Percentiles rank a stretch among this genome's conserved stretches.
phyloP scores from a whole-genome alignment of 2,797 vertebrate genomes.

The Poecilia picta region DNA sequence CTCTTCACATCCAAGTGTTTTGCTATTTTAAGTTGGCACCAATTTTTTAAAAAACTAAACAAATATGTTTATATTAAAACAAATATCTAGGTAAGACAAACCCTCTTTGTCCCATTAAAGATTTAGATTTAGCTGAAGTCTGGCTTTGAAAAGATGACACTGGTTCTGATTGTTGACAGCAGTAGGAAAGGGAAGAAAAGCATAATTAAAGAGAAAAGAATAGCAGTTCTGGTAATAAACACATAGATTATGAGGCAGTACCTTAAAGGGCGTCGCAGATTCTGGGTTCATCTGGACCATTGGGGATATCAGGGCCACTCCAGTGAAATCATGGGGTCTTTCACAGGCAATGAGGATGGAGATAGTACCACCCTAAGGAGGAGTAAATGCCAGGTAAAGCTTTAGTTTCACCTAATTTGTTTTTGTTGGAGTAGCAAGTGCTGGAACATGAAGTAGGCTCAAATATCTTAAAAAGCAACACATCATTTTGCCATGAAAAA shows the following conservation, averaged over 20 bases:
- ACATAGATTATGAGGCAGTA: conserved; percentile 53
- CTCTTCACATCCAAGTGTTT: neutral
- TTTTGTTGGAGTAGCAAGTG: neutral
- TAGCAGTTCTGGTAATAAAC: neutral
- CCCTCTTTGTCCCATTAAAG: neutral
- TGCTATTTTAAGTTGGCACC: conserved; percentile 1
- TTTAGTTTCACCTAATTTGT: neutral
- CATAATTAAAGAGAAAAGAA: neutral
- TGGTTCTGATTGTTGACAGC: conserved; percentile 2
- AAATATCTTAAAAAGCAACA: neutral
- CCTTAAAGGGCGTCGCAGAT: conserved; percentile 94
- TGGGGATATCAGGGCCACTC: conserved; percentile 91
- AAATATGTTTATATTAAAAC: conserved; percentile 10
- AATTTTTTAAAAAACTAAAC: conserved; percentile 6
- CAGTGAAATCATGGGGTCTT: conserved; percentile 86
- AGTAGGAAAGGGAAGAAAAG: conserved; percentile 6
- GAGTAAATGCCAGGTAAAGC: neutral
- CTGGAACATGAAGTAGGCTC: neutral
- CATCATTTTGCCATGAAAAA: neutral
- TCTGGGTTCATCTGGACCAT: conserved; percentile 93
- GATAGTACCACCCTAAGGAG: conserved; percentile 91
- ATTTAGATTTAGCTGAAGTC: conserved; percentile 3
- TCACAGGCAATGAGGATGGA: conserved; percentile 90
- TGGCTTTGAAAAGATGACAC: conserved; percentile 1
- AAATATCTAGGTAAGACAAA: neutral